Conservation (phyloP, 2,888 invertebrate genomes). For the Chymomyza amoena region DNA sequence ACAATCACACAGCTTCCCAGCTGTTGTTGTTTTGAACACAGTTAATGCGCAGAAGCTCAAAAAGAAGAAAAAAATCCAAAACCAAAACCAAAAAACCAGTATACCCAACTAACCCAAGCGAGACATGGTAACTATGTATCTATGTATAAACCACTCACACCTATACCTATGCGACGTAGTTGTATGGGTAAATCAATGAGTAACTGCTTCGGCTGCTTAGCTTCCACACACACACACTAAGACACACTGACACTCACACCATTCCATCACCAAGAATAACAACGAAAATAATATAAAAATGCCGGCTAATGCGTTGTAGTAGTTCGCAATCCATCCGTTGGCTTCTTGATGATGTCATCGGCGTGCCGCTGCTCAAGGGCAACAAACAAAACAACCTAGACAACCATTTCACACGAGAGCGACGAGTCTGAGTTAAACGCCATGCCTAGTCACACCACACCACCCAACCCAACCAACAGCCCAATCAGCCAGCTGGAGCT, state of each 20-base stretch:
- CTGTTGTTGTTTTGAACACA: slow-evolving; percentile 34
- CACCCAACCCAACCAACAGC: too few relatives aligned
- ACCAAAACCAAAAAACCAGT: not conserved
- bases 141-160: not conserved
- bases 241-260: not conserved
- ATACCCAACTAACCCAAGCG: not conserved
- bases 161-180: not conserved
- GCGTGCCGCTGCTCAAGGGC: not conserved
- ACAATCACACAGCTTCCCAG: slow-evolving; percentile 44
- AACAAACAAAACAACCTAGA: not conserved
- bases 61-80: not conserved
- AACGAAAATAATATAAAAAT: not conserved
- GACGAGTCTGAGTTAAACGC: not conserved
- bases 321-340: not conserved
- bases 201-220: not conserved
- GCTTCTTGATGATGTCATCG: slow-evolving; percentile 2
- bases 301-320: not conserved
- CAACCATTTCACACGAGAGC: not conserved
- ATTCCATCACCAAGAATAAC: not conserved
- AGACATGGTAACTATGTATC: not conserved
- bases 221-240: not conserved
- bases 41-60: slow-evolving; percentile 63
- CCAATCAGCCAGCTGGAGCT: not conserved
- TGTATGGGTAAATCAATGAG: not conserved
- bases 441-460: too few relatives aligned